These are phyloP conservation scores for Indicator maculatus DNA, from an alignment of 2,113 vertebrate species.

Conservation along the genomic window DNA sequence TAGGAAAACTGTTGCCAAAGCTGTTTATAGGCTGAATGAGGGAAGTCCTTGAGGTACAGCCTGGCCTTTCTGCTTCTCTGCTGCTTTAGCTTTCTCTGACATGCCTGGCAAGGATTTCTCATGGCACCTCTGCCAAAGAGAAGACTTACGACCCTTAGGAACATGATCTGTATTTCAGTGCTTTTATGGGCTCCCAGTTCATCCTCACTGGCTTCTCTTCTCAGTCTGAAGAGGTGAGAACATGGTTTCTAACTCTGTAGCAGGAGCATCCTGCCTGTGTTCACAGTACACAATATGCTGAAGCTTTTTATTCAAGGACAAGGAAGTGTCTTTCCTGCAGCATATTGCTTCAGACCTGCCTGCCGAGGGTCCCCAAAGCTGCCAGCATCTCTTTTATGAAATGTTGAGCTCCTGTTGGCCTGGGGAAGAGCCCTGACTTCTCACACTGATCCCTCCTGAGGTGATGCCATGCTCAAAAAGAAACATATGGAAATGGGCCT, in stretches of 20 bases:
- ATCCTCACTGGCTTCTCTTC: not conserved
- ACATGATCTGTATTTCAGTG: not conserved
- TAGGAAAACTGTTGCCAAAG: not conserved
- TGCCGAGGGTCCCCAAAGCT: not conserved
- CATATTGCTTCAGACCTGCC: fast-evolving
- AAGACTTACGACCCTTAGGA: not conserved
- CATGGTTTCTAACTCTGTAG: not conserved
- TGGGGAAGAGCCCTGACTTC: not conserved
- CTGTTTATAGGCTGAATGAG: not conserved
- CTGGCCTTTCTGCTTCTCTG: not conserved
- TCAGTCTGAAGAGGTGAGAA: not conserved
- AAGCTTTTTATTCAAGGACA: not conserved
- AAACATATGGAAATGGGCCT: not conserved
- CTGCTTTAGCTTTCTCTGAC: not conserved
- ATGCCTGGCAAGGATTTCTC: not conserved
- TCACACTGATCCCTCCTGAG: not conserved
- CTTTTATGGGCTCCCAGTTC: not conserved
- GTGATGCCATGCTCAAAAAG: not conserved
- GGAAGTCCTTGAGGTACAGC: not conserved
- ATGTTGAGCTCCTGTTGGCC: not conserved
- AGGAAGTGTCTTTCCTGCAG: not conserved
- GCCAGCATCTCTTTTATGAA: not conserved
- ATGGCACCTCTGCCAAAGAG: fast-evolving
- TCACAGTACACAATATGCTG: fast-evolving
- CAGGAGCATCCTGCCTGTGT: no score